Conservation (phyloP, 2,113 vertebrate genomes). For the Tragelaphus scriptus region DNA sequence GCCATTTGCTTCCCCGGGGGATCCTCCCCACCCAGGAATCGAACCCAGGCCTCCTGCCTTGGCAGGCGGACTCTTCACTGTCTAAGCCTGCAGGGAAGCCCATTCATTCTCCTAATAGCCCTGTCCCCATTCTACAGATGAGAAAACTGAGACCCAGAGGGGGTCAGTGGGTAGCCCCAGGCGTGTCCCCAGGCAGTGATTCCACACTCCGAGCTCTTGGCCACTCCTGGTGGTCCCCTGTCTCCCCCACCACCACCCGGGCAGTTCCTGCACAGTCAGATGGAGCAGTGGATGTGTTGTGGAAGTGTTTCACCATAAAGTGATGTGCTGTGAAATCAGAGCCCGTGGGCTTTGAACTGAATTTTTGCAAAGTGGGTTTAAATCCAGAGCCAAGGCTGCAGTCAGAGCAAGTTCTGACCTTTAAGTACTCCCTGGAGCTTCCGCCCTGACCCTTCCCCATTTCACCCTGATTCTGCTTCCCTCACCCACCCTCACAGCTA, state of each 20-base stretch:
- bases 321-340: background rate
- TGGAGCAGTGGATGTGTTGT: background rate
- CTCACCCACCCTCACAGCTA: background rate
- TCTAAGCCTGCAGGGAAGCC: background rate
- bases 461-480: background rate
- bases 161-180: no score
- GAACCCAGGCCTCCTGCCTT: background rate
- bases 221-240: rapidly evolving
- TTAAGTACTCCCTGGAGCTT: rapidly evolving
- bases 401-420: background rate
- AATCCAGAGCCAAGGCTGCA: background rate
- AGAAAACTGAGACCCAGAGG: background rate
- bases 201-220: background rate
- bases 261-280: no score
- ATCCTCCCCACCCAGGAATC: background rate
- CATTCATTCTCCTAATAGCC: background rate
- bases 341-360: background rate
- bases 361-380: background rate
- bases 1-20: rapidly evolving
- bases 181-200: background rate
- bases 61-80: background rate
- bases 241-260: rapidly evolving
- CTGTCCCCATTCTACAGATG: background rate
- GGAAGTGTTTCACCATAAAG: background rate
- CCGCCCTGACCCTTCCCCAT: background rate